Base-by-base conservation (phyloP, 64 coral and sea anemone genomes). In the Dendronephthya gigantea region DNA sequence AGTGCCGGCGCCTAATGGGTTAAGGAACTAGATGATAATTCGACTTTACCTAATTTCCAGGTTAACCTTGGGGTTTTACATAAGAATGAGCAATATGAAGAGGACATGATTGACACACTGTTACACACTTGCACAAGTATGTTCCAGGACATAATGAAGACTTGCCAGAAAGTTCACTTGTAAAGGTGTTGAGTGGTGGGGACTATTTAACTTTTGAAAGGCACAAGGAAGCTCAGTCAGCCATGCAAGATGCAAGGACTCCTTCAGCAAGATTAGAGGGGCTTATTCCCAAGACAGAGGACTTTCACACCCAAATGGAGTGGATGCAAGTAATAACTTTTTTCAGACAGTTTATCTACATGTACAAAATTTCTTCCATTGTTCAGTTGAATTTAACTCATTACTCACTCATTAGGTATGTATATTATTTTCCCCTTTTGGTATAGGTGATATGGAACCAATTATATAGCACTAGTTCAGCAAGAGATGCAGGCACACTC, bases 401-500 rank as follows among this genome's bases (percentile, higher is more conserved):
- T 70, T 31, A 70, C 19, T 15, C 30, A 70, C 12, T 22, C 27
- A 31, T 70, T 70, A 9, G 23, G 23, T 70, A 31, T 31, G 69
- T 23, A 37, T 4, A 75, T 2, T 75, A n/a, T 15, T 33, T 75
- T 27, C 25, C 34, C 10, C 4, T 75, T 37, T 23, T 49, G 13
- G 22, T 55, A 39, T 14, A 83, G 74, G 81, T 83, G 0, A 88
- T 40, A 65, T 88, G 87, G 74, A 29, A 83, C n/a, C 48, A 88
- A 31, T 47, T 83, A 17, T 88, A 87, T 68, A 49, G 45, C 19
- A 81, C 39, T 2, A 4, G 36, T 6, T 87, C 86, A 74, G 62
- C 37, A 14, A 87, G 86, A 48, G 86, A 87, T 37, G 40, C 39
- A 0, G 85, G 85, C 1, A 87, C 85, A 8, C 39, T 87, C 0